These are phyloP conservation scores for Limnephilus lunatus DNA, from an alignment of 2,888 invertebrate genomes.

Conservation along the genomic window DNA sequence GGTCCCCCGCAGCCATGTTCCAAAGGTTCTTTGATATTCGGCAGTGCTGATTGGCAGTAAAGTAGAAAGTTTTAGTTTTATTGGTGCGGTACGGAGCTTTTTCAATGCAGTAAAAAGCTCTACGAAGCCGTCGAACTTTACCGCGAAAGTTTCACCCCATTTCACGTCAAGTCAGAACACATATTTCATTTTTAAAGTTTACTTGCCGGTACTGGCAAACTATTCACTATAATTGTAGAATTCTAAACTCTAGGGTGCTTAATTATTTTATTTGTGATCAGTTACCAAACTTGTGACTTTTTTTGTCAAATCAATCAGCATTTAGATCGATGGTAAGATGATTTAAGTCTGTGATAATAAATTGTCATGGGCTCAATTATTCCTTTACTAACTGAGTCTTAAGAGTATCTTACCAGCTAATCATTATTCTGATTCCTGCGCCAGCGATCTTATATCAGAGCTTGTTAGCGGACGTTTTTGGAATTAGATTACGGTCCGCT, in stretches of 20 bases:
- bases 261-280: neutral
- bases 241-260: neutral
- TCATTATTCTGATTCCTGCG: no score
- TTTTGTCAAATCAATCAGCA: neutral
- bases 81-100: neutral
- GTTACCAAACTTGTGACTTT: neutral
- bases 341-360: neutral
- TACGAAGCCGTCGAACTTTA: neutral
- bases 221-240: neutral
- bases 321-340: neutral
- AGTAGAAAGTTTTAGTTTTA: neutral
- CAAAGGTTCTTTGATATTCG: neutral
- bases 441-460: no score
- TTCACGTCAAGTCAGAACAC: neutral
- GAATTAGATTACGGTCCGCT: no score
- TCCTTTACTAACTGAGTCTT: no score
- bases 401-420: no score
- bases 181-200: neutral
- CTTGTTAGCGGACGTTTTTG: no score
- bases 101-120: conserved; percentile 2
- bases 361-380: neutral
- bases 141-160: neutral
- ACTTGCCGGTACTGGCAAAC: neutral
- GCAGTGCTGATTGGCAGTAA: neutral
- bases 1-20: neutral